Conservation (phyloP, 2,797 vertebrate genomes). For the Philypnodon macrostomus region DNA sequence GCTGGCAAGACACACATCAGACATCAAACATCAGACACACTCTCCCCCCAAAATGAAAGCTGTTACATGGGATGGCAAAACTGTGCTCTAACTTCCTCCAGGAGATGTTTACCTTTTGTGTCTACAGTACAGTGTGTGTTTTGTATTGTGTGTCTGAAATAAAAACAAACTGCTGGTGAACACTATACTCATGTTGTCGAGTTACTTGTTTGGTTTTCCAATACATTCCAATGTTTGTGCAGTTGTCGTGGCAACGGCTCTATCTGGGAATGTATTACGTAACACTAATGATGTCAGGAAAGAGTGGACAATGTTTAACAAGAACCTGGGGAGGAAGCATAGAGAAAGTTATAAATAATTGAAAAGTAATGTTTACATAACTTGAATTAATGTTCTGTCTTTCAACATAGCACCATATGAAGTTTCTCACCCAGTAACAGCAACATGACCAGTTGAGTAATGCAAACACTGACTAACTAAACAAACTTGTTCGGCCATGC, state of each 20-base stretch:
- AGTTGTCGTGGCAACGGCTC: slow-evolving; percentile 43
- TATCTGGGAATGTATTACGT: slow-evolving; percentile 44
- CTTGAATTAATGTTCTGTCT: slow-evolving; percentile 22
- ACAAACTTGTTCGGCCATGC: slow-evolving; percentile 56
- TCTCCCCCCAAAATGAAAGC: slow-evolving; percentile 29
- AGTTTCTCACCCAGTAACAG: slow-evolving; percentile 57
- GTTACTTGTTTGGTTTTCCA: slow-evolving; percentile 41
- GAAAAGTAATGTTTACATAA: slow-evolving; percentile 2
- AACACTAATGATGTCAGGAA: slow-evolving; percentile 59
- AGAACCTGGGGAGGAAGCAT: slow-evolving; percentile 38
- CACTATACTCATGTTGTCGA: slow-evolving; percentile 26
- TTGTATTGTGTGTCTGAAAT: slow-evolving; percentile 55
- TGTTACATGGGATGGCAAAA: slow-evolving; percentile 41
- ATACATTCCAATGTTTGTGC: slow-evolving; percentile 49
- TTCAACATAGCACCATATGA: slow-evolving; percentile 32
- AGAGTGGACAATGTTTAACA: slow-evolving; percentile 62
- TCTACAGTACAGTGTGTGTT: slow-evolving; percentile 15
- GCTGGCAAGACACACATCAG: slow-evolving; percentile 53
- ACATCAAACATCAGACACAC: slow-evolving; percentile 17
- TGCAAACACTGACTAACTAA: slow-evolving; percentile 47
- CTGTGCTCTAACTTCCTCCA: slow-evolving; percentile 19
- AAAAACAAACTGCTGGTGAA: slow-evolving; percentile 70
- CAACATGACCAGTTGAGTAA: slow-evolving; percentile 26
- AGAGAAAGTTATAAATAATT: slow-evolving; percentile 9
- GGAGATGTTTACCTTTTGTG: slow-evolving; percentile 7